Evolutionary conservation across 2,888 invertebrate species (phyloP).

Genomic region (Brachyptera putata): DNA sequence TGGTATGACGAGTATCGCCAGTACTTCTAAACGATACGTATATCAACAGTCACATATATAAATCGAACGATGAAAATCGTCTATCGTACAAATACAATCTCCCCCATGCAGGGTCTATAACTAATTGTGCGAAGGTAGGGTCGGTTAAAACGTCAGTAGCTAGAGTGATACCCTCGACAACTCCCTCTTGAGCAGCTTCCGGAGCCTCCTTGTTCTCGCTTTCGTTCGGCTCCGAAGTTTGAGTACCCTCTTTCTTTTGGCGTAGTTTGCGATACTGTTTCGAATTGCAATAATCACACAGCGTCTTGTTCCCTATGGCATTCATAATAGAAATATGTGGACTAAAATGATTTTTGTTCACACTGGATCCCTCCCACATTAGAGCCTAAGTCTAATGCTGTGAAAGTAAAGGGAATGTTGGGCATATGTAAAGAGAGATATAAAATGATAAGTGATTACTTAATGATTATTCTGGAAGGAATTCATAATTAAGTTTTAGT

Average conservation of each 20-base stretch:
- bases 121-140: slow-evolving; percentile 4
- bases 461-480: neutral
- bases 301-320: slow-evolving; percentile 80
- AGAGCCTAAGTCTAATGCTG: too few relatives aligned
- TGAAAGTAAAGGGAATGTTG: too few relatives aligned
- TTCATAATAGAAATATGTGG: neutral
- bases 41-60: slow-evolving; percentile 1
- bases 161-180: slow-evolving; percentile 4
- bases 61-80: neutral
- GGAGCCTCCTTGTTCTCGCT: slow-evolving; percentile 36
- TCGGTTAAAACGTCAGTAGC: neutral
- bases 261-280: slow-evolving; percentile 66
- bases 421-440: too few relatives aligned
- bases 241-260: slow-evolving; percentile 57
- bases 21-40: neutral
- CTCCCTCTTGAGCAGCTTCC: neutral
- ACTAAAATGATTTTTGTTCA: too few relatives aligned
- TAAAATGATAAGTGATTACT: too few relatives aligned
- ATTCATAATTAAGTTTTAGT: neutral
- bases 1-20: neutral
- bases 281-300: slow-evolving; percentile 79
- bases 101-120: slow-evolving; percentile 8
- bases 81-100: too few relatives aligned
- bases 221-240: slow-evolving; percentile 26
- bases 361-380: too few relatives aligned